These are phyloP conservation scores for Cyprinella venusta DNA, from an alignment of 2,797 vertebrate genomes.

Conservation along the genomic window DNA sequence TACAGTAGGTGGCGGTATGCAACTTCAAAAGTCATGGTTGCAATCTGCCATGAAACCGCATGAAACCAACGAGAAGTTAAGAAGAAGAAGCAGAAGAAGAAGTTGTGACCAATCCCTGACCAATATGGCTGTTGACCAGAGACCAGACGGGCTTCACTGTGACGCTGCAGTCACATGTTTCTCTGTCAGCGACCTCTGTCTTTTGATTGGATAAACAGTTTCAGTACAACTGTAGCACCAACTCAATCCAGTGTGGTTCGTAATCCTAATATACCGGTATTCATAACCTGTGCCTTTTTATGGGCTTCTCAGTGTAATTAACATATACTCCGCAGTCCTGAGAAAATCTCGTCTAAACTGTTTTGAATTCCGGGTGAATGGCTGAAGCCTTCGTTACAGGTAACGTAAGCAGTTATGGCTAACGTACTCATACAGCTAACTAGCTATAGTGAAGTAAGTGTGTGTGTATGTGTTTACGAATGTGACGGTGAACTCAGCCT, in stretches of 20 bases:
- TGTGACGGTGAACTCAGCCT: neutral
- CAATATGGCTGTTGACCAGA: no score
- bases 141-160: neutral
- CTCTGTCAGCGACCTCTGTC: neutral
- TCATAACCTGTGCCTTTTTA: neutral
- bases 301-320: neutral
- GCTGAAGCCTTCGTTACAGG: constrained; percentile 70
- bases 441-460: neutral
- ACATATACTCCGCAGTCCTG: neutral
- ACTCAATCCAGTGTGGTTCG: neutral
- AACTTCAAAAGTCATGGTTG: no score
- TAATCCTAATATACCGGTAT: neutral
- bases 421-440: neutral
- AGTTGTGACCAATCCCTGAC: no score
- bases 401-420: constrained; percentile 31
- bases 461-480: neutral
- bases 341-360: neutral
- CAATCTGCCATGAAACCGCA: no score
- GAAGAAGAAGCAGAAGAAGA: no score
- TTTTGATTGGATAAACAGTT: constrained; percentile 17
- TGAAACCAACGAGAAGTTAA: no score
- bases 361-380: constrained; percentile 66
- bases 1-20: no score
- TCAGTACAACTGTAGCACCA: constrained; percentile 5
- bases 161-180: constrained; percentile 8